Percentiles rank a stretch among this genome's conserved stretches.
phyloP scores from a whole-genome alignment of 2,797 vertebrate genomes.

The Zenarchopterus dispar region DNA sequence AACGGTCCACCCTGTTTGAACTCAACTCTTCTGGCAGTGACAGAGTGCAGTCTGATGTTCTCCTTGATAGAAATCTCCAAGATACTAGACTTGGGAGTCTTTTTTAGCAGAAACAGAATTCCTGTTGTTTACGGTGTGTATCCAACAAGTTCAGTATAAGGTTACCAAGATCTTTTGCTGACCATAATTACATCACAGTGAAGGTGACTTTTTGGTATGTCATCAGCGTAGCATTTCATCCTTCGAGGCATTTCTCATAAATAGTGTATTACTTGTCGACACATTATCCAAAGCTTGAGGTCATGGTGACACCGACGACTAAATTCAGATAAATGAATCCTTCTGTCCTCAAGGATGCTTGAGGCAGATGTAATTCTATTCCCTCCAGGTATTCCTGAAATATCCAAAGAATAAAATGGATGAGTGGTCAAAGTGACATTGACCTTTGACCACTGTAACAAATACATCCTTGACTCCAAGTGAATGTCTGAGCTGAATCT shows the following conservation, averaged over 20 bases:
- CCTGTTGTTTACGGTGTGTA: background rate
- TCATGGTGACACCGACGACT: background rate
- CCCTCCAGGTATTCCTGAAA: conserved; percentile 10
- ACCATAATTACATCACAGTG: too few species aligned
- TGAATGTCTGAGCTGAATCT: background rate
- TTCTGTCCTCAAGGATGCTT: background rate
- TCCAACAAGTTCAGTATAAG: background rate
- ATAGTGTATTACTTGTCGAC: background rate
- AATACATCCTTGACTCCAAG: background rate
- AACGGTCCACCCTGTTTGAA: too few species aligned
- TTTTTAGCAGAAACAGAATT: too few species aligned
- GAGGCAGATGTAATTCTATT: background rate
- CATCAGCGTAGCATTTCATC: background rate
- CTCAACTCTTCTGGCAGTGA: too few species aligned
- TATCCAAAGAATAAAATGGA: background rate
- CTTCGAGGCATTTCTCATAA: background rate
- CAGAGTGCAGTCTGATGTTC: too few species aligned
- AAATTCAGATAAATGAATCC: background rate
- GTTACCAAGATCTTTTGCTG: background rate
- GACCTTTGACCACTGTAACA: conserved; percentile 1
- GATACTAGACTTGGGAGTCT: too few species aligned
- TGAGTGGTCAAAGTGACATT: conserved; percentile 9
- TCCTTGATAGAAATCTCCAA: too few species aligned
- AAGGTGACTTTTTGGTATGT: background rate
- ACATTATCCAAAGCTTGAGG: background rate